phyloP scores from a whole-genome alignment of 2,888 invertebrate genomes.

The Rugalucina vietnamica region DNA sequence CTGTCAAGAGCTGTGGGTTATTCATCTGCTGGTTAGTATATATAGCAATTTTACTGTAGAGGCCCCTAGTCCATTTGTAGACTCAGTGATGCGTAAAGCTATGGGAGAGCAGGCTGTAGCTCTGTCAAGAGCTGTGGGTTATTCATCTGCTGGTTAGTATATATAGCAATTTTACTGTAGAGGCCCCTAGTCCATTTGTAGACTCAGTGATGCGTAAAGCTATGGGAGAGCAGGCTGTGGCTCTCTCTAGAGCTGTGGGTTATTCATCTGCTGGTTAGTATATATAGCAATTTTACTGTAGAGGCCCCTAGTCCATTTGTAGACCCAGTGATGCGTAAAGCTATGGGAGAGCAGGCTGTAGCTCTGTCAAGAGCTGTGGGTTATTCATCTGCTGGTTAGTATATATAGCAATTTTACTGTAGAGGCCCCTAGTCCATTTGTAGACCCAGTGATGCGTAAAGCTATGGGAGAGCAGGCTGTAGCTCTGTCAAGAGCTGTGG shows the following conservation, averaged over 20 bases:
- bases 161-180: too few relatives aligned
- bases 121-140: conserved; percentile 87
- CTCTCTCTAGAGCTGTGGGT: conserved; percentile 86
- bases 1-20: conserved; percentile 87
- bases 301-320: conserved; percentile 87
- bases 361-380: conserved; percentile 86
- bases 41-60: too few relatives aligned
- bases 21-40: conserved; percentile 86
- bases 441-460: conserved; percentile 86
- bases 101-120: conserved; percentile 88
- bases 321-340: conserved; percentile 85
- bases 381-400: conserved; percentile 87
- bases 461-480: conserved; percentile 88
- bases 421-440: conserved; percentile 86
- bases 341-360: conserved; percentile 88
- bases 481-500: conserved; percentile 86
- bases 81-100: conserved; percentile 85
- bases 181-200: conserved; percentile 87
- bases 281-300: too few relatives aligned
- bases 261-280: conserved; percentile 87
- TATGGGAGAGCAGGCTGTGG: conserved; percentile 88
- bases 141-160: conserved; percentile 86
- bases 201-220: conserved; percentile 86
- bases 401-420: too few relatives aligned
- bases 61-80: conserved; percentile 87